Evolutionary conservation across 1,140 invertebrate species (phyloP).

Genomic region (Trachymyrmex septentrionalis): DNA sequence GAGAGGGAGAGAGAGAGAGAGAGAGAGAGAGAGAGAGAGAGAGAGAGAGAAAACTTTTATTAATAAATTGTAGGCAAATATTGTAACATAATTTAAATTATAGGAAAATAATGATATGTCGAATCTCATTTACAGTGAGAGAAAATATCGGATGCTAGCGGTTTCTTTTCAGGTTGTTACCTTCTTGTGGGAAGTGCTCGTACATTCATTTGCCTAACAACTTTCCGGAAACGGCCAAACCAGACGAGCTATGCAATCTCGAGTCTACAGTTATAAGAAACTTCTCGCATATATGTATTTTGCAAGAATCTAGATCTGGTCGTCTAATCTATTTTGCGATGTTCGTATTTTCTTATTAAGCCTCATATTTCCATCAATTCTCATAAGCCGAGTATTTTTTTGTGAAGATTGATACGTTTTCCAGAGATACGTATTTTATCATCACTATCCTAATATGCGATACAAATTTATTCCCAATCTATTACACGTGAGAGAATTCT

Average conservation of each 20-base stretch:
- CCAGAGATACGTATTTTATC: background rate
- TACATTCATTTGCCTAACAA: conserved; percentile 74
- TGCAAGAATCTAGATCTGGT: conserved; percentile 8
- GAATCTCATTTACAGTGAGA: conserved; percentile 26
- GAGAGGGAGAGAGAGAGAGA: background rate
- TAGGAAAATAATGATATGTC: background rate
- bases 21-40: no score
- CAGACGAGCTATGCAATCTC: conserved; percentile 52
- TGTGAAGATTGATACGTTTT: background rate
- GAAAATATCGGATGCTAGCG: conserved; percentile 66
- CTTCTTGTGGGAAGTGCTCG: conserved; percentile 55
- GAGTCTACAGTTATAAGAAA: conserved; percentile 53
- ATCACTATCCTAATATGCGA: background rate
- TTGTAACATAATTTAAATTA: background rate
- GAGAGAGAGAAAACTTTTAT: background rate
- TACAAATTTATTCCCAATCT: background rate
- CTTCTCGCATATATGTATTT: conserved; percentile 18
- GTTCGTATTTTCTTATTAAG: conserved; percentile 21
- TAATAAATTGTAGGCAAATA: background rate
- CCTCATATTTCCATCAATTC: background rate
- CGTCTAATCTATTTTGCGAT: conserved; percentile 23
- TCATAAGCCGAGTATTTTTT: background rate
- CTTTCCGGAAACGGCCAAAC: conserved; percentile 61
- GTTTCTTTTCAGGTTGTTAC: conserved; percentile 69
- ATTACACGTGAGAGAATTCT: background rate